Percentiles rank a stretch among this genome's conserved stretches.
These are phyloP conservation scores for Thamnophis elegans DNA, from an alignment of 2,797 vertebrate genomes.

Conservation along the genomic window DNA sequence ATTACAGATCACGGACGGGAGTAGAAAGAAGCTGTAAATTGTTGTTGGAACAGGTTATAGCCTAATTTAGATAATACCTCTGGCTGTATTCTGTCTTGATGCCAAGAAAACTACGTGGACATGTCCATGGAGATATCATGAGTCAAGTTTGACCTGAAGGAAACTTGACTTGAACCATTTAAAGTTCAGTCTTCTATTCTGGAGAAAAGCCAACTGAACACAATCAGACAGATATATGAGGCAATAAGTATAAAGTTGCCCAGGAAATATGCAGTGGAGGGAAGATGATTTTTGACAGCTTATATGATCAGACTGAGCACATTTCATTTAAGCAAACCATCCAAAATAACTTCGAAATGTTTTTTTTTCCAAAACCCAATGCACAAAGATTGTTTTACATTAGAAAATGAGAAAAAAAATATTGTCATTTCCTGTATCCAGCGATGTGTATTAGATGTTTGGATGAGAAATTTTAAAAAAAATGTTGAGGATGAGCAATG, in stretches of 20 bases:
- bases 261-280: not conserved
- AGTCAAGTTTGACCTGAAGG: not conserved
- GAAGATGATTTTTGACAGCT: not conserved
- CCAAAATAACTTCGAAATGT: not conserved
- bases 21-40: not conserved
- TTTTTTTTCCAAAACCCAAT: not conserved
- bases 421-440: not conserved
- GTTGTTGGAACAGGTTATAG: not conserved
- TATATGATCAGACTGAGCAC: not conserved
- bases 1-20: not conserved
- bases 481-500: not conserved
- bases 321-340: conserved; percentile 2
- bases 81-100: not conserved
- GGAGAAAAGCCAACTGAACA: not conserved
- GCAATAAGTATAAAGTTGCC: not conserved
- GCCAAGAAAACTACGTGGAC: not conserved
- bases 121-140: not conserved
- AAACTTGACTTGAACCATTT: not conserved
- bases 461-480: not conserved
- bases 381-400: not conserved
- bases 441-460: not conserved
- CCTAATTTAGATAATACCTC: not conserved
- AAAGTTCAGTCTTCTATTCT: not conserved
- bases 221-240: not conserved
- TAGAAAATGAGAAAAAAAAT: not conserved